Conservation (phyloP, 2,113 vertebrate genomes). For the Ia io region DNA sequence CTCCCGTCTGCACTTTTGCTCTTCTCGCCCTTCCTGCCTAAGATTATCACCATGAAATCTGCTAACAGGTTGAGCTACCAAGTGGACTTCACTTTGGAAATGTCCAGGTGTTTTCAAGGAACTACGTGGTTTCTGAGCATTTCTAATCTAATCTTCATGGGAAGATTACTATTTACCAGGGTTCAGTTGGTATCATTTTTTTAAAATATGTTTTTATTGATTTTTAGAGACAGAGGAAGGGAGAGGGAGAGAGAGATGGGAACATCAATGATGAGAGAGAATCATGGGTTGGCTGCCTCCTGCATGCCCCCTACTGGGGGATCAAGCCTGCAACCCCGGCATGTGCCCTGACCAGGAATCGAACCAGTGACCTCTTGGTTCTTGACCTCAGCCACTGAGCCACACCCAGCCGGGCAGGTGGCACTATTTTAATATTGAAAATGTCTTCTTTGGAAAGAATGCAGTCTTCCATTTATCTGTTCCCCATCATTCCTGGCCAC, state of each 20-base stretch:
- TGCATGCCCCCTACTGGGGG: too few relatives aligned
- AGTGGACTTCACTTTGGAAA: constrained; percentile 40
- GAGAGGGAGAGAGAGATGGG: too few relatives aligned
- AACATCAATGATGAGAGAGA: too few relatives aligned
- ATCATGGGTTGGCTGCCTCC: too few relatives aligned
- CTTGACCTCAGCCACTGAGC: too few relatives aligned
- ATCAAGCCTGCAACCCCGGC: too few relatives aligned
- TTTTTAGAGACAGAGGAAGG: too few relatives aligned
- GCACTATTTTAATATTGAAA: constrained; percentile 20
- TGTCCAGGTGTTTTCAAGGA: constrained; percentile 38
- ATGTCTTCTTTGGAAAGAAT: constrained; percentile 15
- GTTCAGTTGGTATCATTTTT: neutral
- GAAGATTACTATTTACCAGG: neutral
- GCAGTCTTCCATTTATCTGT: neutral
- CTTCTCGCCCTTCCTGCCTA: neutral
- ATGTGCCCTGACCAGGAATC: too few relatives aligned
- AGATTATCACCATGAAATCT: constrained; percentile 5
- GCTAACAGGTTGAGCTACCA: neutral
- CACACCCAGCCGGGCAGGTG: neutral
- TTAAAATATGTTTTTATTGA: neutral
- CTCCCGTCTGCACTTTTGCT: neutral
- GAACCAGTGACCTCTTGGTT: too few relatives aligned
- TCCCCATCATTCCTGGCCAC: neutral
- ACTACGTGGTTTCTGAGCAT: neutral
- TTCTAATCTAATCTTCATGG: too few relatives aligned